Percentiles rank a stretch among this genome's conserved stretches.
Conservation (phyloP, 2,888 invertebrate species). For the Drosophila mettleri region DNA sequence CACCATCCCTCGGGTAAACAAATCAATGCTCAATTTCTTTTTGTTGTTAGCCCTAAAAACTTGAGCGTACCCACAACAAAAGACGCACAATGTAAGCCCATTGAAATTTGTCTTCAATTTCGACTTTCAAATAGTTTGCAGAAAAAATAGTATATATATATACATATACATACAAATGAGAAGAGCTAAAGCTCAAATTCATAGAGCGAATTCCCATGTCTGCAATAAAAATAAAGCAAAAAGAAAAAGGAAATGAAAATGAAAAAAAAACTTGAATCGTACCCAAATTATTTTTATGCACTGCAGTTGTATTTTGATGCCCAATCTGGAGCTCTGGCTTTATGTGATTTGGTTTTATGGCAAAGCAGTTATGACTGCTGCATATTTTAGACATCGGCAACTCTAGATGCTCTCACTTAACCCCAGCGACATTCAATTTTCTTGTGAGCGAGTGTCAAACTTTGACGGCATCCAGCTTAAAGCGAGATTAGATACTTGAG, state of each 20-base stretch:
- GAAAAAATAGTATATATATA: constrained; percentile 5
- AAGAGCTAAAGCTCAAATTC: constrained; percentile 27
- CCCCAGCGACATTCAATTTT: constrained; percentile 73
- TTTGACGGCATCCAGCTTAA: constrained; percentile 56
- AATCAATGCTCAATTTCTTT: constrained; percentile 45
- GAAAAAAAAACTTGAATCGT: constrained; percentile 42
- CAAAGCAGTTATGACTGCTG: constrained; percentile 43
- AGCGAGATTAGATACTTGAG: constrained; percentile 63
- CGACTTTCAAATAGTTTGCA: constrained; percentile 42
- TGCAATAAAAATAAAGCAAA: constrained; percentile 52
- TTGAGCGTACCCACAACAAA: constrained; percentile 43
- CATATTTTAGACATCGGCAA: constrained; percentile 36
- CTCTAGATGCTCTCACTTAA: constrained; percentile 54
- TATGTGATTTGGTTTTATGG: constrained; percentile 62
- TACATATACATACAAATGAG: not conserved
- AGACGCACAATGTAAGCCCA: constrained; percentile 61
- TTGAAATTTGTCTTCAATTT: constrained; percentile 66
- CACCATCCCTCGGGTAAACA: constrained; percentile 9
- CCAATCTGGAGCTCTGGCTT: constrained; percentile 21
- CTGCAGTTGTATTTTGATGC: constrained; percentile 34
- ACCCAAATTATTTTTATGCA: constrained; percentile 58
- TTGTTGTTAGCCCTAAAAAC: constrained; percentile 30
- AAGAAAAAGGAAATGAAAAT: constrained; percentile 7
- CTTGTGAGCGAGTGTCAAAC: constrained; percentile 46
- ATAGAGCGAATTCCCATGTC: constrained; percentile 52